Percentiles rank a stretch among this genome's conserved stretches.
phyloP scores from a whole-genome alignment of 2,797 vertebrate genomes.

The Champsocephalus gunnari region DNA sequence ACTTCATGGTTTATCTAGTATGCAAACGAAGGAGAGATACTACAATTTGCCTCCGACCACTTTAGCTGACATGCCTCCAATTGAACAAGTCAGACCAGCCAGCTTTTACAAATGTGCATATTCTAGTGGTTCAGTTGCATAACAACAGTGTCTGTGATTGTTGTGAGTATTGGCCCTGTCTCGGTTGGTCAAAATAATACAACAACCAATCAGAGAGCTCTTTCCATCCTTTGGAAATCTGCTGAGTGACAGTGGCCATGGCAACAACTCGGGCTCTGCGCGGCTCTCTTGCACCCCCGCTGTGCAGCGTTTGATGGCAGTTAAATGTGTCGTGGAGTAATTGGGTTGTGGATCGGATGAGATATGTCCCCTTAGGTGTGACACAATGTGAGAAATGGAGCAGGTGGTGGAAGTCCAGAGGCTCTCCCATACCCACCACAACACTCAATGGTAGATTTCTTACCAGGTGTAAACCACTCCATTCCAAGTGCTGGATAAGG shows the following conservation, averaged over 20 bases:
- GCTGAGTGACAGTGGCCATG: constrained; percentile 84
- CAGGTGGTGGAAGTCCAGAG: constrained; percentile 78
- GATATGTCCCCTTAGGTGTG: constrained; percentile 79
- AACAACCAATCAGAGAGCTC: constrained; percentile 66
- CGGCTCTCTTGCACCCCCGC: constrained; percentile 67
- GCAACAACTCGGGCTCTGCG: constrained; percentile 75
- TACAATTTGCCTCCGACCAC: constrained; percentile 34
- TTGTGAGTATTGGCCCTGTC: constrained; percentile 59
- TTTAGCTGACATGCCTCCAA: constrained; percentile 56
- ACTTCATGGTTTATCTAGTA: constrained; percentile 47
- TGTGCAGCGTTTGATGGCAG: constrained; percentile 74
- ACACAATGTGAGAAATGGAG: constrained; percentile 82
- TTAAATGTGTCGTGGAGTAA: constrained; percentile 79
- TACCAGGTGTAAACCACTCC: constrained; percentile 63
- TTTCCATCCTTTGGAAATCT: constrained; percentile 73
- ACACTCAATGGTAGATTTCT: constrained; percentile 50
- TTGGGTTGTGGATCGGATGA: constrained; percentile 78
- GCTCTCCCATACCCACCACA: constrained; percentile 57
- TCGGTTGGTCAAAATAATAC: constrained; percentile 68
- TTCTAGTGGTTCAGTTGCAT: constrained; percentile 73
- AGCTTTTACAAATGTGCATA: constrained; percentile 71
- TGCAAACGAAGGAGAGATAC: constrained; percentile 37
- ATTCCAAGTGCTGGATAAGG: constrained; percentile 25
- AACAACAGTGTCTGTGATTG: constrained; percentile 78
- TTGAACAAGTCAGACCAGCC: constrained; percentile 53